Conservation (phyloP, 2,797 vertebrate species). For the Emys orbicularis region DNA sequence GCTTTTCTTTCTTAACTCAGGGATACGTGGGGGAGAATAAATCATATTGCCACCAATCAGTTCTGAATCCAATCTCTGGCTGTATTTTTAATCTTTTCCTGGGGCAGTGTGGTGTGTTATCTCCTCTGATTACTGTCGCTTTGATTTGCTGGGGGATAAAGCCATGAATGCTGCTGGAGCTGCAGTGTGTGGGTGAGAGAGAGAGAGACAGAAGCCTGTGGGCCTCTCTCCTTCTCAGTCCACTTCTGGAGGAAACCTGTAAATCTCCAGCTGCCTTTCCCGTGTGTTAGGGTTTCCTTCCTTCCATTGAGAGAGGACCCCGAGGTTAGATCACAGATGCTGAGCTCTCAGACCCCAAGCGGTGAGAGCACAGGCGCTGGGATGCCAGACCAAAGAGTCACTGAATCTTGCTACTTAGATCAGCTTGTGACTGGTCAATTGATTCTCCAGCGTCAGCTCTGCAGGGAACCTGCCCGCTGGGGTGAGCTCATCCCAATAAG, state of each 20-base stretch:
- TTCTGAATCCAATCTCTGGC: background rate
- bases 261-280: slow-evolving; percentile 62
- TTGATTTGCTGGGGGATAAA: background rate
- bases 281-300: slow-evolving; percentile 72
- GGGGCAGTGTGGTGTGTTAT: background rate
- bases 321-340: slow-evolving; percentile 52
- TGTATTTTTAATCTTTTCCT: background rate
- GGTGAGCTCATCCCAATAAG: background rate
- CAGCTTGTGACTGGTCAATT: background rate
- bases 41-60: background rate
- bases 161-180: background rate
- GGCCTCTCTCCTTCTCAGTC: background rate
- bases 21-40: background rate
- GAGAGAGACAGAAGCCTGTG: background rate
- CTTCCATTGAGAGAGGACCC: slow-evolving; percentile 65
- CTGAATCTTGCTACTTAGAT: background rate
- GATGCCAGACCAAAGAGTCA: background rate
- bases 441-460: background rate
- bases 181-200: background rate
- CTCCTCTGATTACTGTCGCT: background rate
- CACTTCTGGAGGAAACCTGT: slow-evolving; percentile 44
- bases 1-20: background rate
- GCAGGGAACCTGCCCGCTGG: background rate
- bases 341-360: background rate
- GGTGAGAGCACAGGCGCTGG: background rate